These are phyloP conservation scores for Sepioteuthis lessoniana DNA, from an alignment of 2,888 invertebrate species.

Conservation along the genomic window DNA sequence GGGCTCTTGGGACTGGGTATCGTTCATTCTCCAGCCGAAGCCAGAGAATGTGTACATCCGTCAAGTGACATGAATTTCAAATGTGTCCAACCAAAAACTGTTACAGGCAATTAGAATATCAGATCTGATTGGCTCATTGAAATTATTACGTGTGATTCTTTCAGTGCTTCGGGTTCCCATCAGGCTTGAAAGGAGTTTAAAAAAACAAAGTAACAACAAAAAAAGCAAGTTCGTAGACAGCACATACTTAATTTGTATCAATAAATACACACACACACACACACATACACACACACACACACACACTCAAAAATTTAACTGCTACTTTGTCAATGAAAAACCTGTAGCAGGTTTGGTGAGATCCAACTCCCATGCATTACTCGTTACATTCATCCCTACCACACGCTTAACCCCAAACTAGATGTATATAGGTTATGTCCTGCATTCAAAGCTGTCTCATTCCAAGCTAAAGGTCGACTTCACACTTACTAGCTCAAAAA, in stretches of 20 bases:
- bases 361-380: not conserved
- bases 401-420: not conserved
- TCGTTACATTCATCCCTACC: not conserved
- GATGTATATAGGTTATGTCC: not conserved
- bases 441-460: not conserved
- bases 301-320: not conserved
- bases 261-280: not conserved
- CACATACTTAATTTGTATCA: not conserved
- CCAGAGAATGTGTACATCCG: no score
- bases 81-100: no score
- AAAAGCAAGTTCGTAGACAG: not conserved
- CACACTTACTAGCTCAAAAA: not conserved
- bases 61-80: no score
- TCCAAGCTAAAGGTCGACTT: conserved; percentile 7
- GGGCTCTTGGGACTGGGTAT: no score
- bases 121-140: no score
- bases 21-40: no score
- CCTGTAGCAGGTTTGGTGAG: not conserved
- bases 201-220: no score
- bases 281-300: not conserved
- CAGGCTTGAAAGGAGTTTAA: not conserved
- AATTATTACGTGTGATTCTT: not conserved
- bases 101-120: no score
- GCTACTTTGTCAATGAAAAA: not conserved
- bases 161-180: not conserved